A percentile compares a stretch with the other conserved stretches of the same genome.
Conservation (phyloP, 2,888 invertebrate genomes). For the Polymixis lichenea region DNA sequence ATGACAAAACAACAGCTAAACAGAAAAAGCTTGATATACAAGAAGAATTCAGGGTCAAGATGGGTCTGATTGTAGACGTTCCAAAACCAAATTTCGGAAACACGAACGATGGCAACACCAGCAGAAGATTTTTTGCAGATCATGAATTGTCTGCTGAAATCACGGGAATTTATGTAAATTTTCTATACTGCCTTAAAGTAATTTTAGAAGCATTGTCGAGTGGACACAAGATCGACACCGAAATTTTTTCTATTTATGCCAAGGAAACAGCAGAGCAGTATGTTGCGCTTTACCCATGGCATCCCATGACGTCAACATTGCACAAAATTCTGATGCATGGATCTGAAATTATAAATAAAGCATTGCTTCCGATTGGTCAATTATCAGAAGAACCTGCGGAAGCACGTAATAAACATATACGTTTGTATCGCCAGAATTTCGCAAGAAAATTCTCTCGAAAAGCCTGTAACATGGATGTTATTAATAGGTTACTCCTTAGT, state of each 20-base stretch:
- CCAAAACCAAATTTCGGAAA: conserved; percentile 29
- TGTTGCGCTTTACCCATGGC: no score
- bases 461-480: conserved; percentile 46
- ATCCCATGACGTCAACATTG: no score
- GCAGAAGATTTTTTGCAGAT: conserved; percentile 47
- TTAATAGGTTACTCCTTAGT: conserved; percentile 48
- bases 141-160: background rate
- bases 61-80: conserved; percentile 59
- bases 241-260: no score
- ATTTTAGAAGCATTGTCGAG: conserved; percentile 44
- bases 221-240: no score
- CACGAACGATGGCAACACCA: conserved; percentile 57
- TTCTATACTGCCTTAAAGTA: conserved; percentile 51
- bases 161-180: no score
- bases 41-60: no score
- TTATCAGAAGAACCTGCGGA: background rate
- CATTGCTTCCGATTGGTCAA: no score
- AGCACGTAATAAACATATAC: conserved; percentile 68
- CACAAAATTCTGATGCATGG: no score
- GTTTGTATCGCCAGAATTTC: conserved; percentile 58
- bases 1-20: no score
- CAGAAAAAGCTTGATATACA: no score
- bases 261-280: no score
- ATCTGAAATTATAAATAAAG: no score
- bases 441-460: conserved; percentile 65